Base-by-base conservation (phyloP, 2,888 invertebrate species). In the Piscicola geometra region DNA sequence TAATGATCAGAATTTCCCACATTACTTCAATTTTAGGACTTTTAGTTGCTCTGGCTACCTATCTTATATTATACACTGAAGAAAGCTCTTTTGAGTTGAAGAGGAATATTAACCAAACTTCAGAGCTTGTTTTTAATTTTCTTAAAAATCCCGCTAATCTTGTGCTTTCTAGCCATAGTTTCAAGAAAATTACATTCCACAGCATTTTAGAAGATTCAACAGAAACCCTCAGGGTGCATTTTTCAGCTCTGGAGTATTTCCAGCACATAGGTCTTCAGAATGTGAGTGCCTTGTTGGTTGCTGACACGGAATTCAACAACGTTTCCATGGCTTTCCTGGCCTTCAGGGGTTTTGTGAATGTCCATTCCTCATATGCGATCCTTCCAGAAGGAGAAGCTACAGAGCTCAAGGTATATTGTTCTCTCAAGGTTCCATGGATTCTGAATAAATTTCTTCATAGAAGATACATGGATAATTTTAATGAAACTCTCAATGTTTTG, bases 201-300 rank as follows among this genome's bases (percentile, higher is more conserved):
- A 18, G 25, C n/a, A 25, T 56, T 3, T 56, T 56, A 25, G 60
- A 56, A 56, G 60, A 56, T 25, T 15, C 60, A 21, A 5, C 60
- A 3, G n/a, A 56, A 25, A 56, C 21, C 9, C 25, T 25, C 3
- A 56, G 25, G n/a, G n/a, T 56, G 3, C 60, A 56, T 21, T 56
- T 56, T 56, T 56, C 60, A 56, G 60, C 60, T 56, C n/a, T 56
- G 25, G 60, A 56, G n/a, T 56, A 56, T 56, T 56, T 56, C n/a
- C 60, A 56, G n/a, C 60, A 56, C n/a, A n/a, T 56, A 56, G 60
- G n/a, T 18, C 5, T 56, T 5, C 60, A 56, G n/a, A 56, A 56
- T 56, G 60, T 56, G 5, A 56, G 15, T 15, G 60, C 60, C 5
- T 21, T 56, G n/a, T 5, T 56, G 60, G 60, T 56, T 5, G 60